These are phyloP conservation scores for Eristalinus sepulchralis DNA, from an alignment of 2,888 invertebrate species.

Conservation along the genomic window DNA sequence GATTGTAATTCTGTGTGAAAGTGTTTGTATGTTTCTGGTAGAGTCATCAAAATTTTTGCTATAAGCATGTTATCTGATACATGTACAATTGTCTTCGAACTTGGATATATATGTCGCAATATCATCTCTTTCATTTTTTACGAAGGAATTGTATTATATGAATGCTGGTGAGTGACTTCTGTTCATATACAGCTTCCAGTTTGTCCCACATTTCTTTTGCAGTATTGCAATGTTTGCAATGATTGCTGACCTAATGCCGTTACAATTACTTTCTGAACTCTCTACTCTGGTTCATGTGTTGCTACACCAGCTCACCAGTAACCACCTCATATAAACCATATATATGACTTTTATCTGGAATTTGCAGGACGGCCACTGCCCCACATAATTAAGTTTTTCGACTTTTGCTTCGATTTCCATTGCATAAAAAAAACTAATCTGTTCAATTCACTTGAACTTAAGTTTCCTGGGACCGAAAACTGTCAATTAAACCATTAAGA, in stretches of 20 bases:
- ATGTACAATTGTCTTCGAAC: constrained; percentile 39
- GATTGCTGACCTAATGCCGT: constrained; percentile 32
- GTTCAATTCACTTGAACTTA: neutral
- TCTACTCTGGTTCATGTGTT: neutral
- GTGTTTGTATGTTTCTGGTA: constrained; percentile 30
- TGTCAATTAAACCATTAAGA: constrained; percentile 4
- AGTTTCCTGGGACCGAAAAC: neutral
- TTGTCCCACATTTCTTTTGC: constrained; percentile 33
- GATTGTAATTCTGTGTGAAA: constrained; percentile 48
- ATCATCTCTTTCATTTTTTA: constrained; percentile 40
- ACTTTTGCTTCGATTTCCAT: neutral
- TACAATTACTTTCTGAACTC: constrained; percentile 20
- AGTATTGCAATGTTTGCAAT: constrained; percentile 20
- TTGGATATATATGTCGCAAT: constrained; percentile 61
- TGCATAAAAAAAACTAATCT: neutral
- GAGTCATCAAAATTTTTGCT: constrained; percentile 35
- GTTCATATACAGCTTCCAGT: constrained; percentile 73
- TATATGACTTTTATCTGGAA: constrained; percentile 4
- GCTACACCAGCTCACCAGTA: neutral
- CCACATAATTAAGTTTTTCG: neutral
- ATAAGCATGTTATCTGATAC: constrained; percentile 45
- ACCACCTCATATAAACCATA: neutral
- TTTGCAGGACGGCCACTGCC: constrained; percentile 5
- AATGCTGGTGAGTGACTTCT: constrained; percentile 74
- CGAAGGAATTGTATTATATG: constrained; percentile 73